phyloP scores from a whole-genome alignment of 2,888 invertebrate species.

The Syrphus vitripennis region DNA sequence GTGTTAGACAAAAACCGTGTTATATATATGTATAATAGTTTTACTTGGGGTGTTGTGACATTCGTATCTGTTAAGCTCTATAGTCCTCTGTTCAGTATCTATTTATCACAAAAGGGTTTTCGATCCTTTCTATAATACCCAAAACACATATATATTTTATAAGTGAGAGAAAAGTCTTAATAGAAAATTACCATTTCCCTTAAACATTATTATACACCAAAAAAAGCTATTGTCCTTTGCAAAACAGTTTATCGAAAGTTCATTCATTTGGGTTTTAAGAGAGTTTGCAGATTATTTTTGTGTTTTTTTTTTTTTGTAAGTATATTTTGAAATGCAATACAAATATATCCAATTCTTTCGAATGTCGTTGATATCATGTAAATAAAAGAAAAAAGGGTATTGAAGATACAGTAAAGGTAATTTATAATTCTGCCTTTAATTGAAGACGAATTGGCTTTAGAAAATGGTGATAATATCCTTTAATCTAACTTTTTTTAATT shows the following conservation, averaged over 20 bases:
- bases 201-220: neutral
- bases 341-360: no score
- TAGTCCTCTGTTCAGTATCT: neutral
- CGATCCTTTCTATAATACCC: neutral
- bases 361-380: no score
- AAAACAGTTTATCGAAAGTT: neutral
- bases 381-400: no score
- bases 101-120: neutral
- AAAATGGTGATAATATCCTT: no score
- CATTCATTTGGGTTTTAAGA: neutral
- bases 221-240: neutral
- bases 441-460: no score
- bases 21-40: neutral
- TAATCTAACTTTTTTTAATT: no score
- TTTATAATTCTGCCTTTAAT: no score
- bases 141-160: neutral
- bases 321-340: no score
- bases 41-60: neutral
- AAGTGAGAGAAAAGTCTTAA: neutral
- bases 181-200: slow-evolving; percentile 1
- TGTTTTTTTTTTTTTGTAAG: no score
- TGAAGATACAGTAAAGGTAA: no score
- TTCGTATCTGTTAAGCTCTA: neutral
- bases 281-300: neutral
- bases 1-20: neutral